These are phyloP conservation scores for Alectoris magna DNA, from an alignment of 2,797 vertebrate species.

Conservation along the genomic window DNA sequence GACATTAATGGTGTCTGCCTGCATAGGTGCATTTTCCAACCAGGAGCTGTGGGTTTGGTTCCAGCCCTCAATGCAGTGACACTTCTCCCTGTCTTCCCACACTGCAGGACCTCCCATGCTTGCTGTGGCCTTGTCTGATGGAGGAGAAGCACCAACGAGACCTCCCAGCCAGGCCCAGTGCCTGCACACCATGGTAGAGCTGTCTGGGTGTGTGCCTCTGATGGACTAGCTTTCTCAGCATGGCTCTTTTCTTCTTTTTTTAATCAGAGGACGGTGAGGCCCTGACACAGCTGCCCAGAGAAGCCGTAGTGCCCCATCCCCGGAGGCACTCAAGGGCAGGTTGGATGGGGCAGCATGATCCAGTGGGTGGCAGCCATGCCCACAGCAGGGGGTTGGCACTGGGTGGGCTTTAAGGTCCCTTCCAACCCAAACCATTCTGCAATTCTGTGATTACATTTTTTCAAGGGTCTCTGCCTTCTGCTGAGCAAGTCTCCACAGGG, in stretches of 20 bases:
- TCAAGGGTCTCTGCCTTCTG: background rate
- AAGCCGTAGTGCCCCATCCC: too few species aligned
- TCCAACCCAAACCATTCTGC: background rate
- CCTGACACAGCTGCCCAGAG: too few species aligned
- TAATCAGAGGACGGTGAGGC: too few species aligned
- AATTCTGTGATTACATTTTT: background rate
- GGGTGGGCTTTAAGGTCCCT: background rate
- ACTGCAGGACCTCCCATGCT: background rate
- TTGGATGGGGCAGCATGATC: background rate
- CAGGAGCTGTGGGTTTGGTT: background rate
- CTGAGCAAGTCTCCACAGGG: background rate
- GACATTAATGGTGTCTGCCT: background rate
- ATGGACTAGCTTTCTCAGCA: background rate
- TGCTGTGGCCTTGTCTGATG: accelerated
- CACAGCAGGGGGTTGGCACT: background rate
- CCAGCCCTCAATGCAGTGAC: background rate
- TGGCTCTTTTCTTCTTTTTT: background rate
- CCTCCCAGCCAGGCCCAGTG: background rate
- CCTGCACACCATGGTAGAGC: background rate
- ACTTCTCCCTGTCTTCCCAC: background rate
- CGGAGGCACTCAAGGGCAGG: too few species aligned
- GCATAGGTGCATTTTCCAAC: background rate
- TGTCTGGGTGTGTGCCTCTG: background rate
- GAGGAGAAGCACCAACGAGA: background rate
- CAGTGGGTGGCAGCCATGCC: background rate